Evolutionary conservation across 2,888 invertebrate genomes (phyloP), one percentile per base, ranked within the genome.

Genomic region (Drymonia ruficornis): DNA sequence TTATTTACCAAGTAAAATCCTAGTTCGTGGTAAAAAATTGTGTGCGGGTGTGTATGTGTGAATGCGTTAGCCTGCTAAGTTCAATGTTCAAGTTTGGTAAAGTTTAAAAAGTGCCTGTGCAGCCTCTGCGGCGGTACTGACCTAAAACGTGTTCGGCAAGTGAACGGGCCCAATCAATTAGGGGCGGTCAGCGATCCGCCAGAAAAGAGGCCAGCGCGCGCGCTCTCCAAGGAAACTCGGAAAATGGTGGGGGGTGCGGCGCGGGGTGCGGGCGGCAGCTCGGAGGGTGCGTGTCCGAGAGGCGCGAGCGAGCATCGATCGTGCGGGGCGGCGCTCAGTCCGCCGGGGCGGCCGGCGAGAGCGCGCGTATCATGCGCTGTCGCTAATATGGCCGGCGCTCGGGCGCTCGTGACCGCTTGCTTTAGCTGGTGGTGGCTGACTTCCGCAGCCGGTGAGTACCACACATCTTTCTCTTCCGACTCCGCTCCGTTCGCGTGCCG

Each of bases 191-290:
- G 91, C 91, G 89, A 86, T 90, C 88, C 84, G 88, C 82, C 80
- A 79, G 89, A 88, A 91, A 91, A 87, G 86, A 86, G 88, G 92
- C 89, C 93, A 93, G 93, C 93, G 92, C 91, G 91, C 90, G 92
- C 93, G 93, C 93, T 93, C 92, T 89, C 91, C 84, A 78, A 81
- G 87, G 86, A 91, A 89, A 88, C 79, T 87, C 89, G 93, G 93
- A 89, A 87, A 91, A 91, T 81, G 80, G 83, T 80, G 76, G 80
- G 76, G 83, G 80, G 76, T 80, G 74, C 75, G 65, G 67, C 58
- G 81, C 69, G 79, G 83, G 78, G 84, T 84, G 82, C 82, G 83
- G 81, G 84, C 83, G 87, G 74, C 68, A 71, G 57, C 81, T 70
- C 83, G 86, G 82, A 81, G 87, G 87, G 87, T 85, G 87, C 85